Evolutionary conservation across 2,113 vertebrate genomes (phyloP).

Genomic region (Pseudorhombus dupliciocellatus): DNA sequence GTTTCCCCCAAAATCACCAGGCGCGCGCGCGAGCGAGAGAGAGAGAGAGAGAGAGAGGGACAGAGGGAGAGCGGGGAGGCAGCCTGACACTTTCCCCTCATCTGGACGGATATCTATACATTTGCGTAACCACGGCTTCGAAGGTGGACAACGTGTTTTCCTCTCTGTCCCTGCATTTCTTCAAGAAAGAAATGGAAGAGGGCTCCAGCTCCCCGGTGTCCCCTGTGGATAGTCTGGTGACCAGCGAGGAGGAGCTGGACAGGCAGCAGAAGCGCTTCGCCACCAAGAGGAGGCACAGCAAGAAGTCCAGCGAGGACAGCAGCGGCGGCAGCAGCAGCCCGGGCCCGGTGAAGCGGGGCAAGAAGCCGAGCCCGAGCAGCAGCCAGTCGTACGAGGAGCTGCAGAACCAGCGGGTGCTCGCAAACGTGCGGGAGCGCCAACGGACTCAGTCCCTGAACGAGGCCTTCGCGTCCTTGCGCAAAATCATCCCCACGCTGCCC

Average conservation of each 20-base stretch:
- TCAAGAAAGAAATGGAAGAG: conserved; percentile 85
- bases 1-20: not conserved
- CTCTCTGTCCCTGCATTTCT: conserved; percentile 76
- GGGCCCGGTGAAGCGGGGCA: conserved; percentile 75
- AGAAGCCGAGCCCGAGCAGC: conserved; percentile 80
- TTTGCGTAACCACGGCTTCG: conserved; percentile 75
- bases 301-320: conserved; percentile 80
- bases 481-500: conserved; percentile 86
- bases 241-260: conserved; percentile 86
- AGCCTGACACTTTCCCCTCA: conserved; percentile 2
- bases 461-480: conserved; percentile 83
- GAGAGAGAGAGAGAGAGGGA: too few relatives aligned
- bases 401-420: conserved; percentile 86
- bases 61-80: too few relatives aligned
- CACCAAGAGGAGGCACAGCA: conserved; percentile 80
- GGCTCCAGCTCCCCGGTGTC: conserved; percentile 83
- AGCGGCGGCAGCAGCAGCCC: conserved; percentile 78
- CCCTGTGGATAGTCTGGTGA: conserved; percentile 83
- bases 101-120: conserved; percentile 55
- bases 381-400: conserved; percentile 85
- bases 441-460: conserved; percentile 86
- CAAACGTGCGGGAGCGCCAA: conserved; percentile 85
- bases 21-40: too few relatives aligned
- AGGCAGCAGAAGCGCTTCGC: conserved; percentile 77
- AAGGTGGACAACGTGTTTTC: conserved; percentile 77